A percentile compares a stretch with the other conserved stretches of the same genome.
These are phyloP conservation scores for Lagocephalus sceleratus DNA, from an alignment of 2,797 vertebrate genomes.

Conservation along the genomic window DNA sequence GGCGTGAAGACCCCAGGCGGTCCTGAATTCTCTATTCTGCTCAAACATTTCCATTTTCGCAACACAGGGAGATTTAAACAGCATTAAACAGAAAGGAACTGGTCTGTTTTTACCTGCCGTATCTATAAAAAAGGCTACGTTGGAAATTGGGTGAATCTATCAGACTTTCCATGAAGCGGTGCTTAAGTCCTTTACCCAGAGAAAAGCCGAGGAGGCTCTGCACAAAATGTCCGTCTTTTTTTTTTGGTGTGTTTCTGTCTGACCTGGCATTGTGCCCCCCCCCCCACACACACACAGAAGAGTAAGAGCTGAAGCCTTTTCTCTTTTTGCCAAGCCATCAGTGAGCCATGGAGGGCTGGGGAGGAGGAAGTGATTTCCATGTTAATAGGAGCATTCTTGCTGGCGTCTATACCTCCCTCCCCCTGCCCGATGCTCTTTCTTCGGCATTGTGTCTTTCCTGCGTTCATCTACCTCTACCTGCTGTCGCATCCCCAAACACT, in stretches of 20 bases:
- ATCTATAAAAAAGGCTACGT: conserved; percentile 22
- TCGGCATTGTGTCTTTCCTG: conserved; percentile 28
- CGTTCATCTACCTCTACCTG: conserved; percentile 43
- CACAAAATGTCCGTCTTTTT: conserved; percentile 45
- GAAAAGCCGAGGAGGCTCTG: conserved; percentile 22
- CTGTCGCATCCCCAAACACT: conserved; percentile 25
- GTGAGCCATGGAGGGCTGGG: conserved; percentile 56
- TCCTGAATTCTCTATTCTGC: conserved; percentile 48
- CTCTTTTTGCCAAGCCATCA: conserved; percentile 70
- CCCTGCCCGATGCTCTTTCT: conserved; percentile 13
- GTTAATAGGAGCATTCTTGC: conserved; percentile 74
- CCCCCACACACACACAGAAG: conserved; percentile 77
- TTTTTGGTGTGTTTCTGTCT: conserved; percentile 67
- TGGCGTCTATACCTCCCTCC: conserved; percentile 43
- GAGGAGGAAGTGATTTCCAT: conserved; percentile 75
- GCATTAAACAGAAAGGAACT: conserved; percentile 42
- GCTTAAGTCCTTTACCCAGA: conserved; percentile 4
- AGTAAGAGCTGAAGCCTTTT: conserved; percentile 74
- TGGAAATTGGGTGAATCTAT: conserved; percentile 55
- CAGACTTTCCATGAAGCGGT: conserved; percentile 26
- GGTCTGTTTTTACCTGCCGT: conserved; percentile 4
- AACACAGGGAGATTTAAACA: conserved; percentile 49
- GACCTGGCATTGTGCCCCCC: conserved; percentile 71
- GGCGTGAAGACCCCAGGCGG: conserved; percentile 25
- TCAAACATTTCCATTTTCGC: conserved; percentile 15